Percentiles rank a stretch among this genome's conserved stretches.
These are phyloP conservation scores for Plagodis dolabraria DNA, from an alignment of 2,888 invertebrate species.

Conservation along the genomic window DNA sequence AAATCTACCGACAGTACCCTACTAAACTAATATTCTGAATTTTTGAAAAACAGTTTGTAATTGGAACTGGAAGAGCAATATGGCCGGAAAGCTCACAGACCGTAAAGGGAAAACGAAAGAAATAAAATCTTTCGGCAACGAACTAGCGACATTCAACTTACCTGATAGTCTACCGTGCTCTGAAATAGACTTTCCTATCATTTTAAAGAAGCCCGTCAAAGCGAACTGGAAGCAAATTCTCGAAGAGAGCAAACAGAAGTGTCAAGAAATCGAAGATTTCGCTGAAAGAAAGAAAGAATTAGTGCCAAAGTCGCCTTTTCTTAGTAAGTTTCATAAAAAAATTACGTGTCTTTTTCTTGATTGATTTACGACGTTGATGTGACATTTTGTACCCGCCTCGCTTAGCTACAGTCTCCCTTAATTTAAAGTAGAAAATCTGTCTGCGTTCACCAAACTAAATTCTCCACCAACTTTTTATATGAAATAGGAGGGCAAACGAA, in stretches of 20 bases:
- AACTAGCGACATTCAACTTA: slow-evolving; percentile 58
- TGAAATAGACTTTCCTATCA: slow-evolving; percentile 67
- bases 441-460: no score
- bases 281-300: slow-evolving; percentile 51
- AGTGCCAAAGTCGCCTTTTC: slow-evolving; percentile 57
- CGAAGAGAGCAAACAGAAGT: slow-evolving; percentile 55
- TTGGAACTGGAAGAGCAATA: slow-evolving; percentile 25
- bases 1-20: no score
- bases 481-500: no score
- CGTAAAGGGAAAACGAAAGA: slow-evolving; percentile 64
- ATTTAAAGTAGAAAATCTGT: no score
- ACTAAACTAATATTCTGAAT: no score
- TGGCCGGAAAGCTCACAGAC: slow-evolving; percentile 65
- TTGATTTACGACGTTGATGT: no score
- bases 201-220: slow-evolving; percentile 47
- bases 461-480: no score
- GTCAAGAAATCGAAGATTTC: slow-evolving; percentile 58
- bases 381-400: no score
- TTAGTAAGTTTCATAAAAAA: slow-evolving; percentile 51
- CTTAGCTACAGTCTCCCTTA: no score
- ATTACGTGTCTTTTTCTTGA: neutral
- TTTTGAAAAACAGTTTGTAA: no score
- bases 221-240: slow-evolving; percentile 69
- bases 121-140: slow-evolving; percentile 45
- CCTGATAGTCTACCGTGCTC: slow-evolving; percentile 74